Conservation (phyloP, 2,797 vertebrate genomes). For the Pseudomugil tenellus region DNA sequence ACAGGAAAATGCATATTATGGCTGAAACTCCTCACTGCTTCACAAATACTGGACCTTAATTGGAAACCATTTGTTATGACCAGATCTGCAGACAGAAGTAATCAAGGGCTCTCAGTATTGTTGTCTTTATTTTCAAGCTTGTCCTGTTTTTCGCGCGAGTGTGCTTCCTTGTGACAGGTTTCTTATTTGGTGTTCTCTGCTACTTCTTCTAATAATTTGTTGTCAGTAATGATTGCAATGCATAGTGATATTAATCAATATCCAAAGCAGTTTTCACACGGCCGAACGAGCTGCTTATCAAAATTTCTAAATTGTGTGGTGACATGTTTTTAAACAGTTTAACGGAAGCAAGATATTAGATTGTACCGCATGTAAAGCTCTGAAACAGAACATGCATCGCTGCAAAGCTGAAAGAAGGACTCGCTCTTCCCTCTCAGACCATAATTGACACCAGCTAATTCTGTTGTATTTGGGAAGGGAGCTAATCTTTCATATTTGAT, state of each 20-base stretch:
- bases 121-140: background rate
- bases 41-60: constrained; percentile 6
- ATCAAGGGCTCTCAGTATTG: background rate
- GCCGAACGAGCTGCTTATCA: constrained; percentile 25
- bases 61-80: constrained; percentile 15
- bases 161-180: background rate
- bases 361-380: constrained; percentile 66
- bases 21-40: background rate
- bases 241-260: constrained; percentile 15
- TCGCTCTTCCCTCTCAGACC: constrained; percentile 27
- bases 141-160: background rate
- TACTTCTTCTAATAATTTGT: background rate
- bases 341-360: constrained; percentile 28
- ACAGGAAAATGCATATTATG: background rate
- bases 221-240: constrained; percentile 5
- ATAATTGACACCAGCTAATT: constrained; percentile 50
- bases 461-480: constrained; percentile 24
- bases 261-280: background rate
- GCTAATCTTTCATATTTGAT: constrained; percentile 60
- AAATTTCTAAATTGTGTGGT: constrained; percentile 22
- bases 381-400: constrained; percentile 32
- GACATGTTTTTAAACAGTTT: constrained; percentile 28
- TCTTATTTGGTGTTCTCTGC: background rate
- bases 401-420: constrained; percentile 19
- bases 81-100: constrained; percentile 7